Base-by-base conservation (phyloP, 2,797 vertebrate genomes). In the Tauraco hartlaubi region DNA sequence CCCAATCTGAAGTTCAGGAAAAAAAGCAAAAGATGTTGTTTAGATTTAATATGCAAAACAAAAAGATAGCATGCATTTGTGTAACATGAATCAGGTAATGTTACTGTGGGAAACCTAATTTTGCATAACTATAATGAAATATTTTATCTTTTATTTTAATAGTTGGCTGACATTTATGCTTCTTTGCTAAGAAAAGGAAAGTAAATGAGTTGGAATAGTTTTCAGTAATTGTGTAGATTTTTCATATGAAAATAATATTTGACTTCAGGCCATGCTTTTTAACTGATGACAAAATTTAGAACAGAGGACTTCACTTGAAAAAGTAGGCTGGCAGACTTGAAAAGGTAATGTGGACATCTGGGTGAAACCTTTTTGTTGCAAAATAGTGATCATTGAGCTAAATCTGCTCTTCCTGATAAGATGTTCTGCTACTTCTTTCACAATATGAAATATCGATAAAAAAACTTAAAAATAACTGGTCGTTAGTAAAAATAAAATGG, bases 131-230 rank as follows among this genome's bases (percentile, higher is more conserved):
- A 0, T n/a, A 76, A 90, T 91, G 26, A 64, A 81, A 76, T 69
- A 67, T 56, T 92, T 78, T 90, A 25, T 84, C 11, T 69, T 88
- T 90, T 87, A 26, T 49, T 95, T 83, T 84, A 92, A 78, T 84
- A 75, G 28, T 52, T 69, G 33, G 11, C 22, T 79, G 71, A 56
- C n/a, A 84, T 93, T 84, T 93, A 20, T 64, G 62, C 46, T 86
- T 63, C 31, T 86, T 92, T 84, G 9, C 62, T 78, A 79, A 72
- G 58, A 82, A 81, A 48, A 6, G 3, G 58, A 75, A 85, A 85
- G 15, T 20, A 55, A 72, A 75, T 90, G 56, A 66, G 26, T 84
- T 77, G 37, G 55, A 90, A 90, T 51, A 35, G 49, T 84, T 95
- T 91, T 72, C 62, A 31, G 26, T 94, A 90, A 84, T 48, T 88